Base-by-base conservation (phyloP, 2,113 vertebrate species). In the Tenebrosternarchus preto region DNA sequence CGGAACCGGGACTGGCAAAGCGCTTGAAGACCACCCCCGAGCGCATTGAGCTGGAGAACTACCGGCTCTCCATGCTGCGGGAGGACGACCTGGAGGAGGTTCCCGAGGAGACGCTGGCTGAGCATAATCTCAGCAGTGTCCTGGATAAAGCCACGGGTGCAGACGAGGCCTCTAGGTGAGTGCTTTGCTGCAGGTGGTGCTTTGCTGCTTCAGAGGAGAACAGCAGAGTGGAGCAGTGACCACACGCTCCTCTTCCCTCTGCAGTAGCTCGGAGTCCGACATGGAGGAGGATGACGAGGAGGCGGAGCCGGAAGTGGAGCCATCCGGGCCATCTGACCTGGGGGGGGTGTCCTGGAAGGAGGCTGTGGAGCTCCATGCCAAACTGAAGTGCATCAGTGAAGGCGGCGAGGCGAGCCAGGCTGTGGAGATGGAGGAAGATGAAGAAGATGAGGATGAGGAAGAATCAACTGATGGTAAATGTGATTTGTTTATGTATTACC, bases 41-140 rank as follows among this genome's bases (percentile, higher is more conserved):
- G 68, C 93, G 98, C 53, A 99, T 99, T 0, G 98, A 98, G 91
- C 89, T 99, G 91, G 98, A 99, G 93, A 99, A 99, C 87, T 98
- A 97, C 89, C 94, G 96, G 0, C 92, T 96, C 69, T 98, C 95
- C 0, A 86, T 97, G 91, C 94, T 94, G 86, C 93, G 85, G 31
- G 96, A 97, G 0, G 96, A 96, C 78, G 96, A 97, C 63, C 92
- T 99, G 77, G 95, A 98, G 88, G 98, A 99, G 86, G 98, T 99
- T 1, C 96, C 98, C 0, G 98, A 99, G 83, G 98, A 99, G 91
- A 98, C 96, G 0, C 91, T 96, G 86, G 97, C 98, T 0, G 96
- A 99, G 72, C 98, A 99, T 87, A 99, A 99, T 88, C 93, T 99
- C 27, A 99, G 96, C 92, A 97, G 95, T 0, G 95, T 97, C 59